These are phyloP conservation scores for Salvator merianae DNA, from an alignment of 2,113 vertebrate species.

Conservation along the genomic window DNA sequence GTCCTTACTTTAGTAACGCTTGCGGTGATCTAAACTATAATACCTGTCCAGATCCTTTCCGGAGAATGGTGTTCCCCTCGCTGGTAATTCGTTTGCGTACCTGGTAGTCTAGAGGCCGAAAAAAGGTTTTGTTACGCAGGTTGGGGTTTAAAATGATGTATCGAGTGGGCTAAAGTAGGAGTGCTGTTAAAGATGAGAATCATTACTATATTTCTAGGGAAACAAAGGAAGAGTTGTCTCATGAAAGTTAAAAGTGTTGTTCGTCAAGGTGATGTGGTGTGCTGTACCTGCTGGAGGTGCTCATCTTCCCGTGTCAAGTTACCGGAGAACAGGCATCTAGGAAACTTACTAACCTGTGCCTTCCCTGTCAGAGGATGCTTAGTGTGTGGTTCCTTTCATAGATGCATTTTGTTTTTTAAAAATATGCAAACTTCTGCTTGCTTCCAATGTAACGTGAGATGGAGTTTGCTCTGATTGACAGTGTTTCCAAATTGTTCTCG, in stretches of 20 bases:
- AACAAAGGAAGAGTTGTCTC: not conserved
- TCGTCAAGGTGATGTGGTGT: too few relatives aligned
- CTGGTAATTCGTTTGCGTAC: not conserved
- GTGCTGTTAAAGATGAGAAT: too few relatives aligned
- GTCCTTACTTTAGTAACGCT: accelerated
- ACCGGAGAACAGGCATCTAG: too few relatives aligned
- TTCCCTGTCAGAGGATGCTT: not conserved
- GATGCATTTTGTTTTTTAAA: not conserved
- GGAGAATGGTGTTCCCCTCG: not conserved
- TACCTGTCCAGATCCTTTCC: not conserved
- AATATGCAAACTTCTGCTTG: not conserved
- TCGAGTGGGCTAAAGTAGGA: too few relatives aligned
- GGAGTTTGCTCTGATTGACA: not conserved
- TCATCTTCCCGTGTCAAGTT: not conserved
- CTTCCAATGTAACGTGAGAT: not conserved
- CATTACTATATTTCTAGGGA: too few relatives aligned
- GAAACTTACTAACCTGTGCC: not conserved
- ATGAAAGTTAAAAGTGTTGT: not conserved
- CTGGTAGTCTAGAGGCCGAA: not conserved
- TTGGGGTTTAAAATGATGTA: too few relatives aligned
- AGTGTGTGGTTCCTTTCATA: too few relatives aligned
- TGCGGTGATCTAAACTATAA: not conserved
- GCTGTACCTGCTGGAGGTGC: not conserved
- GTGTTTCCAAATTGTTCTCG: not conserved
- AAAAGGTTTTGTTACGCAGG: too few relatives aligned